phyloP scores from a whole-genome alignment of 2,888 invertebrate genomes.

The Caenorhabditis sp. region DNA sequence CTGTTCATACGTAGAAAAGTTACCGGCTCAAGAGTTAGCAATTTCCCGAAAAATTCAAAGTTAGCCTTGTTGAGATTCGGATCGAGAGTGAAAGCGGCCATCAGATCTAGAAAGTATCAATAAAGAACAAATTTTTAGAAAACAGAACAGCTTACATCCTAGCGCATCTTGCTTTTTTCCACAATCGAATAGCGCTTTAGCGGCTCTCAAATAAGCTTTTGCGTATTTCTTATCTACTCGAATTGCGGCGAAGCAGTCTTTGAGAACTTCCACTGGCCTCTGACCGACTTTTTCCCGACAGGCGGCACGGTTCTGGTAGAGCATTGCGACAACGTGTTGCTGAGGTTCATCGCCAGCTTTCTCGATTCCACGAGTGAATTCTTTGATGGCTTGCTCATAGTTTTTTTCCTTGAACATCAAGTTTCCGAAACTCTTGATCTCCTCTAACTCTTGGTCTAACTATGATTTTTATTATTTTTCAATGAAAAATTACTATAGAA shows the following conservation, averaged over 20 bases:
- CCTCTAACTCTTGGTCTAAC: constrained; percentile 41
- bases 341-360: constrained; percentile 11
- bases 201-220: constrained; percentile 60
- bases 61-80: constrained; percentile 47
- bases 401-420: constrained; percentile 48
- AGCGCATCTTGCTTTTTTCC: constrained; percentile 64
- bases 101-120: constrained; percentile 39
- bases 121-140: background rate
- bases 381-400: constrained; percentile 44
- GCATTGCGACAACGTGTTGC: constrained; percentile 52
- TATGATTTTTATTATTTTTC: constrained; percentile 1
- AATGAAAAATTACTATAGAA: too few relatives aligned
- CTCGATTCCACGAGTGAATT: constrained; percentile 51
- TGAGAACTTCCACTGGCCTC: constrained; percentile 37
- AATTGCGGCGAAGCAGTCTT: constrained; percentile 57
- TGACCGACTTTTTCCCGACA: constrained; percentile 55
- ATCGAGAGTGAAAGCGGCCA: constrained; percentile 59
- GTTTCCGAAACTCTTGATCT: constrained; percentile 50
- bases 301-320: constrained; percentile 63
- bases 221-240: constrained; percentile 58
- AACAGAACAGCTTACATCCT: constrained; percentile 36
- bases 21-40: constrained; percentile 39
- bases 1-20: too few relatives aligned
- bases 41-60: constrained; percentile 53
- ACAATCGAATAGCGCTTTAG: constrained; percentile 36